phyloP scores from a whole-genome alignment of 2,888 invertebrate species.

The Dascillus cervinus region DNA sequence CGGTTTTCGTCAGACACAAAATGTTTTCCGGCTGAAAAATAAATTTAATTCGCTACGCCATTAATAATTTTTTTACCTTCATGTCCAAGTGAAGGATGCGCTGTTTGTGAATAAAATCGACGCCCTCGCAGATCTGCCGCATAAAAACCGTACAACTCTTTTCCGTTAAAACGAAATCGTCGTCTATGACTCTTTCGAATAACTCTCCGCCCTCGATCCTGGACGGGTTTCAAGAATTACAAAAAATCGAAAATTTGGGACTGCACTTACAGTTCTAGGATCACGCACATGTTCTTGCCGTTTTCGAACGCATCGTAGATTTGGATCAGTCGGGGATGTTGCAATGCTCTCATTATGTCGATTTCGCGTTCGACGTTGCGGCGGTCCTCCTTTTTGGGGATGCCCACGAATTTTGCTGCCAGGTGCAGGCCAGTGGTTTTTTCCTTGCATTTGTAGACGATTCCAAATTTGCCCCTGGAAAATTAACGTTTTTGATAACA shows the following conservation, averaged over 20 bases:
- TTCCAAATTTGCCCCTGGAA: conserved; percentile 92
- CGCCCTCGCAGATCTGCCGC: conserved; percentile 96
- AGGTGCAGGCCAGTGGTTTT: conserved; percentile 70
- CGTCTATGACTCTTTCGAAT: conserved; percentile 97
- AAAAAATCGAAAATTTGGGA: neutral
- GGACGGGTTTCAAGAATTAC: conserved; percentile 31
- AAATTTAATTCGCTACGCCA: conserved; percentile 2
- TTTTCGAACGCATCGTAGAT: conserved; percentile 96
- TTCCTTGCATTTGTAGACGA: conserved; percentile 88
- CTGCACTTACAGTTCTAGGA: conserved; percentile 89
- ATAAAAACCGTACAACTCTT: conserved; percentile 94
- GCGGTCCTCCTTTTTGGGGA: conserved; percentile 77
- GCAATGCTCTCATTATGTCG: conserved; percentile 90
- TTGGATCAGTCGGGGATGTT: conserved; percentile 93
- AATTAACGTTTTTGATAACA: conserved; percentile 5
- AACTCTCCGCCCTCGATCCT: conserved; percentile 98
- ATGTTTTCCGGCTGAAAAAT: conserved; percentile 90
- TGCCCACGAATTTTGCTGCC: conserved; percentile 90
- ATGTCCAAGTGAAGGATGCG: conserved; percentile 94
- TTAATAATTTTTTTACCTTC: conserved; percentile 59
- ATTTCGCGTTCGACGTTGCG: conserved; percentile 92
- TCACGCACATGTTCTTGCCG: conserved; percentile 90
- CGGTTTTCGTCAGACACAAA: conserved; percentile 87
- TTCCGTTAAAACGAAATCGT: conserved; percentile 95
- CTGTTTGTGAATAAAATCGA: conserved; percentile 93